A percentile compares a stretch with the other conserved stretches of the same genome.
phyloP scores from a whole-genome alignment of 2,797 vertebrate species.

The Cossypha polioptera region DNA sequence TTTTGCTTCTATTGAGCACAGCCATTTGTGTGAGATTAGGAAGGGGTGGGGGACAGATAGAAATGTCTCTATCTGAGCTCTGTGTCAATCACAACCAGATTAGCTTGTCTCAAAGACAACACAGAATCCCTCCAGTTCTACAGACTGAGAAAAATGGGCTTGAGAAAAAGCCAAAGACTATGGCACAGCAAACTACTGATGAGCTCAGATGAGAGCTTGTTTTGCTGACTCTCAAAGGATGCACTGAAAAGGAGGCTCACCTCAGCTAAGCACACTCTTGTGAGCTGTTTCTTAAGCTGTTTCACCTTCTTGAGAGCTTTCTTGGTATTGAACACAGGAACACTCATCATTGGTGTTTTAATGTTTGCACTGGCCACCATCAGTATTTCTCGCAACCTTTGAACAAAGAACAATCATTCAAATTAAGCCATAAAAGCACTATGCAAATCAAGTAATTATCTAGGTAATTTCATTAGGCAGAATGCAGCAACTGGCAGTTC shows the following conservation, averaged over 20 bases:
- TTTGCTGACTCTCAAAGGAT: not conserved
- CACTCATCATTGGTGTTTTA: constrained; percentile 95
- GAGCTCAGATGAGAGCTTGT: not conserved
- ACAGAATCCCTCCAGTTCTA: not conserved
- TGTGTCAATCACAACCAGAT: not conserved
- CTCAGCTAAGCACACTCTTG: constrained; percentile 89
- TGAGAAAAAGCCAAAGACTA: not conserved
- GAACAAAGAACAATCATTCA: not conserved
- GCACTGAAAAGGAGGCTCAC: constrained; percentile 61
- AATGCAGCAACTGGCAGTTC: not conserved
- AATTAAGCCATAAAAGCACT: not conserved
- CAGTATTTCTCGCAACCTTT: constrained; percentile 92
- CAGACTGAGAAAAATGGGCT: not conserved
- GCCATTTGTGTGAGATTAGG: not conserved
- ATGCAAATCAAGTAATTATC: not conserved
- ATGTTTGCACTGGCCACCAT: constrained; percentile 91
- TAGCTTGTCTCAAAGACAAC: not conserved
- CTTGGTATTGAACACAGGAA: constrained; percentile 86
- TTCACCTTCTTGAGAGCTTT: constrained; percentile 86
- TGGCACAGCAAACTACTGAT: not conserved
- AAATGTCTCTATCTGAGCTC: not conserved
- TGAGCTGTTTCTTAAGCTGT: constrained; percentile 85
- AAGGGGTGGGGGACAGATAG: not conserved
- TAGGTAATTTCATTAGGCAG: not conserved
- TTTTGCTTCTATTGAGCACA: not conserved